Evolutionary conservation across 2,113 vertebrate species (phyloP), one percentile per base, ranked within the genome.

Genomic region (Ophthalmolycus amberensis): DNA sequence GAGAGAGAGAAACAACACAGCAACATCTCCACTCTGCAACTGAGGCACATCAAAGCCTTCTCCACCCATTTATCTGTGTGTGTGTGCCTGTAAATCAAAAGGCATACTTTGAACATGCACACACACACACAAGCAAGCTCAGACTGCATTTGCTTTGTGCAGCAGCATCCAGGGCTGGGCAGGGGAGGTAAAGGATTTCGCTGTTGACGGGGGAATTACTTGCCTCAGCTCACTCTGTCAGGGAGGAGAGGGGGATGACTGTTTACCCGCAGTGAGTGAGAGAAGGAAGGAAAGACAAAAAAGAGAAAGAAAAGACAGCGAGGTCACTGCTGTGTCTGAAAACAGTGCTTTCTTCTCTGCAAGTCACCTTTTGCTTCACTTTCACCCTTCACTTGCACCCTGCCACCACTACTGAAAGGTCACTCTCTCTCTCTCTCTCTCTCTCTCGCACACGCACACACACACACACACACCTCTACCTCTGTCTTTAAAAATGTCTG

Each of bases 61-160:
- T 84, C 89, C 84, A 18, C 86, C 88, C 79, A 90, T 90, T 87
- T 89, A 93, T 89, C 88, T 54, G 54, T 77, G 88, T 84, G 88
- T 84, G 87, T 90, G 88, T 90, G 82, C 79, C 90, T 86, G 89
- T 83, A 90, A 92, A 93, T 93, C 90, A 93, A 92, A 93, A 87
- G 76, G 79, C 91, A 85, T 65, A 83, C 75, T 82, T 84, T 81
- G 69, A 86, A 85, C 83, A 65, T 15, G 15, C 77, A 42, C 38
- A 12, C 67, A 20, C 72, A 32, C 69, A 2, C 44, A 38, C 68
- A 25, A 25, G 25, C 25, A 29, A 10, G 52, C 81, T 54, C 66
- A 75, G 38, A 76, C 75, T 83, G 68, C 73, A 72, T 88, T 83
- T 86, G 86, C 85, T 91, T 85, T 86, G 84, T 88, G 87, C 60